These are phyloP conservation scores for Daktulosphaira vitifoliae DNA, from an alignment of 1,140 invertebrate species.

Conservation along the genomic window DNA sequence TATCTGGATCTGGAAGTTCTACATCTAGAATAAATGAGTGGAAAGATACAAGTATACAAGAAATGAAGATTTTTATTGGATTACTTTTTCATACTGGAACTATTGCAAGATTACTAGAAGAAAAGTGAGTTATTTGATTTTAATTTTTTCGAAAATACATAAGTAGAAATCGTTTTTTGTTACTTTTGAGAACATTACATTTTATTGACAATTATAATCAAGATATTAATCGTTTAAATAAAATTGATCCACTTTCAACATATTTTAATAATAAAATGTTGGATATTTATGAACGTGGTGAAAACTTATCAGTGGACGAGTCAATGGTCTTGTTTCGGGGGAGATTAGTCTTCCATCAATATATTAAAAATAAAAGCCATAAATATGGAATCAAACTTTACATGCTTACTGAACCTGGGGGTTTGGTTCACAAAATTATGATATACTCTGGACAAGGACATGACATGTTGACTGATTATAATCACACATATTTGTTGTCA, in stretches of 20 bases:
- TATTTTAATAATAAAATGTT: background rate
- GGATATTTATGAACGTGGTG: background rate
- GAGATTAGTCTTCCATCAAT: background rate
- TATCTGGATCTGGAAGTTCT: slow-evolving; percentile 4
- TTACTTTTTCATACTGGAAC: too few species aligned
- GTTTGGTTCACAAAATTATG: background rate
- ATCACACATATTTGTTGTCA: too few species aligned
- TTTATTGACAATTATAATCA: background rate
- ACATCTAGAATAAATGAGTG: background rate
- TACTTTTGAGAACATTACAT: background rate
- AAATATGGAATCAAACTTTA: slow-evolving; percentile 6
- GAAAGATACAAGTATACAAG: background rate
- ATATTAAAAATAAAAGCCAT: slow-evolving; percentile 3
- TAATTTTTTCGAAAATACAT: slow-evolving; percentile 5
- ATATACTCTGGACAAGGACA: background rate
- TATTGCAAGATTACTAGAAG: too few species aligned
- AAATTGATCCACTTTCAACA: background rate
- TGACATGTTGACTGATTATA: too few species aligned
- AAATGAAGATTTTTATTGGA: too few species aligned
- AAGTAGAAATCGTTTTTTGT: background rate
- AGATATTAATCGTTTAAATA: background rate
- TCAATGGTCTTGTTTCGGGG: background rate
- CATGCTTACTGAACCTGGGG: background rate
- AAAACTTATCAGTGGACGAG: background rate
- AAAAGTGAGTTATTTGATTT: too few species aligned